Conservation (phyloP, 2,888 invertebrate genomes). For the Melanchra persicariae region DNA sequence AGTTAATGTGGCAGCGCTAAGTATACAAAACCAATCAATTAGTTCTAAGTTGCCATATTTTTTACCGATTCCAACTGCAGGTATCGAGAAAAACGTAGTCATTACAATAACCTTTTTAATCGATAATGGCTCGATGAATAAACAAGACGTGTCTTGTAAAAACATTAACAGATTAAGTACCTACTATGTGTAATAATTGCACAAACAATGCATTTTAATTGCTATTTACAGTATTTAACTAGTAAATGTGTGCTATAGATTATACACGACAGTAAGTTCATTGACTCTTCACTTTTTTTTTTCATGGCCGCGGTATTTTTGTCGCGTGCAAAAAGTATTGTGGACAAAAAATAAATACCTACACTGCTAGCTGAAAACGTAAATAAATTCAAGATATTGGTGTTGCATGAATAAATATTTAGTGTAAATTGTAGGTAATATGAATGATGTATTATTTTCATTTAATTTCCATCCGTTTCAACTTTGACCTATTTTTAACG, state of each 20-base stretch:
- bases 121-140: slow-evolving; percentile 16
- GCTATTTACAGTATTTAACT: slow-evolving; percentile 30
- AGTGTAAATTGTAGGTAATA: background rate
- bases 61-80: background rate
- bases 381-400: slow-evolving; percentile 29
- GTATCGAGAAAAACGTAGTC: slow-evolving; percentile 5
- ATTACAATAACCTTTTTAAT: slow-evolving; percentile 8
- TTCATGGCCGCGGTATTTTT: slow-evolving; percentile 59
- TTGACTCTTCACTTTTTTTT: slow-evolving; percentile 62
- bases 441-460: background rate
- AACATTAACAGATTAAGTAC: slow-evolving; percentile 13
- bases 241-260: slow-evolving; percentile 34
- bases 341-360: slow-evolving; percentile 48
- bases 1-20: slow-evolving; percentile 5
- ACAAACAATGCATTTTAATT: slow-evolving; percentile 40
- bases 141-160: slow-evolving; percentile 15
- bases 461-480: slow-evolving; percentile 10
- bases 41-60: slow-evolving; percentile 3
- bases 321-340: slow-evolving; percentile 65
- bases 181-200: slow-evolving; percentile 27
- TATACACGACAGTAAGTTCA: slow-evolving; percentile 60
- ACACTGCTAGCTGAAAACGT: slow-evolving; percentile 48
- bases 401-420: slow-evolving; percentile 19
- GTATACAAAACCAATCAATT: background rate
- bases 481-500: slow-evolving; percentile 38